Base-by-base conservation (phyloP, 2,888 invertebrate genomes). In the Diaphora mendica region DNA sequence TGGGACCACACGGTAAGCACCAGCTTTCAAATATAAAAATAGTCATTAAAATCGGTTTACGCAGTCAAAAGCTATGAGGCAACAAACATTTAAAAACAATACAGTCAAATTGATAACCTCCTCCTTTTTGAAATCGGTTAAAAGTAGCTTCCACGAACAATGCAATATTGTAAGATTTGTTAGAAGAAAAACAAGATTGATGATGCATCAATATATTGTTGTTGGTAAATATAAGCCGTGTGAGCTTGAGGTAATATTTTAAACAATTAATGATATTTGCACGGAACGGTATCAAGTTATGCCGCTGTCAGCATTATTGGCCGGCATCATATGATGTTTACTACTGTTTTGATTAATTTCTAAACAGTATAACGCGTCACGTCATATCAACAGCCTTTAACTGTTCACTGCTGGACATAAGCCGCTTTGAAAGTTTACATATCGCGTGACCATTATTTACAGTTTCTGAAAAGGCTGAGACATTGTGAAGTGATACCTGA, bases 251-350 rank as follows among this genome's bases (percentile, higher is more conserved):
- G 68, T 68, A 64, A 71, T 35, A 59, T 35, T 64, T 68, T 44
- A 20, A 44, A 64, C 42, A 68, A 62, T 33, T 48, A 64, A 39
- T n/a, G 23, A 23, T 69, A 26, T 69, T 64, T 42, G 65, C 35
- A 30, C 11, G 55, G 26, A 20, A n/a, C 30, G 75, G 77, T 78
- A 76, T 77, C 66, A 17, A 26, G 33, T 74, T 70, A 8, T 39
- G 48, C 33, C 33, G 20, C 30, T 30, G 62, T 69, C 59, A 64
- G 67, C 68, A 42, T 26, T 69, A 62, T 68, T 62, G 39, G 17
- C 76, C 68, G 69, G 68, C 62, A 84, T 85, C 84, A 71, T 83
- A 82, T 82, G 81, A 83, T 82, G 69, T 79, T 76, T 75, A 78
- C n/a, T 82, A 82, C 81, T 82, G 82, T 83, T 79, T 62, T 30